Evolutionary conservation across 2,113 vertebrate species (phyloP), one percentile per base, ranked within the genome.

Genomic region (Lampris megalopsis): DNA sequence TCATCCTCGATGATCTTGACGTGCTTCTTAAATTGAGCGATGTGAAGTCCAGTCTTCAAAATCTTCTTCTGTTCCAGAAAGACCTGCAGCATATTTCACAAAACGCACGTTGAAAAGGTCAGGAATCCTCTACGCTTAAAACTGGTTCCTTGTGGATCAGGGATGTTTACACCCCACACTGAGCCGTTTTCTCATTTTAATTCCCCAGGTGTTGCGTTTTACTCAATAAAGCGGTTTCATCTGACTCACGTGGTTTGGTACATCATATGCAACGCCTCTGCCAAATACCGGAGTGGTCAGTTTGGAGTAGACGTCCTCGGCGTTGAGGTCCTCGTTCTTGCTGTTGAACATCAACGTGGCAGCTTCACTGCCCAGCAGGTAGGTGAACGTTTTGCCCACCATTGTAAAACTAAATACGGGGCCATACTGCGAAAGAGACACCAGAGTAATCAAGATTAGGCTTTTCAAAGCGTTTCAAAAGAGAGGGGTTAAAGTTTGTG

Each of bases 51-150:
- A 0, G 94, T 98, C 94, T 99, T 99, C 77, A 99, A 83, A 93
- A 99, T 97, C 90, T 99, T 99, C 94, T 99, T 99, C 85, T 99
- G 98, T 80, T 99, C 98, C 94, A 99, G 89, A 89, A 99, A 99
- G 58, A 99, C 35, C 98, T 99, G 84, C 38, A 71, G 10, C 38
- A 71, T 1, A 63, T 60, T 40, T 49, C 1, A 65, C 13, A 65
- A 13, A 5, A 42, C 9, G 1, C 2, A 5, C 1, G 9, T 49
- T 13, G 24, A 9, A 74, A 5, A 13, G 13, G 49, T 9, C 9
- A 4, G 57, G 11, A 1, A 52, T 62, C 35, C 13, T n/a, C 24
- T 35, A 6, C 24, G 42, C 47, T 42, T 49, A 10, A 9, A 6
- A 47, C 24, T 24, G 24, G 24, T 24, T 24, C 24, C 24, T 24